Base-by-base conservation (phyloP, 2,888 invertebrate species). In the Matsumyia berberina region DNA sequence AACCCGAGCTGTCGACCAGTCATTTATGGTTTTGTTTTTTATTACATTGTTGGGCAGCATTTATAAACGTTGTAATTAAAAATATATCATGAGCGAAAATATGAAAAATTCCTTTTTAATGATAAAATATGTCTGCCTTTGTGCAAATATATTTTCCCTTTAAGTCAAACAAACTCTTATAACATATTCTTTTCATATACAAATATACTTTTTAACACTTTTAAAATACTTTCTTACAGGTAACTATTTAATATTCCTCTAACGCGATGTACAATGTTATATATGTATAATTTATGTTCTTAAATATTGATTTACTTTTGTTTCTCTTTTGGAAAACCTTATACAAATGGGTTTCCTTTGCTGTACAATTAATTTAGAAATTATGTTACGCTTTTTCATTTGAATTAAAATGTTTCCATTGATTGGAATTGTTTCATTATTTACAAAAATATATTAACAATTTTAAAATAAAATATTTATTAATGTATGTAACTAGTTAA, bases 281-380 rank as follows among this genome's bases (percentile, higher is more conserved):
- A 11, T 53, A 46, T n/a, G n/a, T n/a, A 51, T 67, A 55, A 17
- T n/a, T 49, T 49, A 49, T 53, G 8, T 46, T 35, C 37, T 33
- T 74, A 62, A 5, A 15, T 19, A 44, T 31, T 12, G 12, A 33
- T 46, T 12, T 70, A 11, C n/a, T n/a, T 58, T 19, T 35, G 58
- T 58, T 74, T 19, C n/a, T 24, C 46, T 12, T 57, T 53, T 46
- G 72, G 74, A 74, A 82, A 69, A 42, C 53, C 69, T 24, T 24
- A 24, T 24, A 24, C 24, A 44, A 8, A 57, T 49, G 7, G 37
- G 44, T n/a, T 66, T 72, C 44, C 49, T n/a, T 42, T 79, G 58
- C 73, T 79, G 80, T 85, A 85, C 80, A 85, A 76, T 85, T 85
- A 85, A 85, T 85, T 85, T 85, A 85, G 85, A 85, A 85, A 85